Evolutionary conservation across 2,888 invertebrate species (phyloP), one percentile per base, ranked within the genome.

Genomic region (Allolobophora icterica): DNA sequence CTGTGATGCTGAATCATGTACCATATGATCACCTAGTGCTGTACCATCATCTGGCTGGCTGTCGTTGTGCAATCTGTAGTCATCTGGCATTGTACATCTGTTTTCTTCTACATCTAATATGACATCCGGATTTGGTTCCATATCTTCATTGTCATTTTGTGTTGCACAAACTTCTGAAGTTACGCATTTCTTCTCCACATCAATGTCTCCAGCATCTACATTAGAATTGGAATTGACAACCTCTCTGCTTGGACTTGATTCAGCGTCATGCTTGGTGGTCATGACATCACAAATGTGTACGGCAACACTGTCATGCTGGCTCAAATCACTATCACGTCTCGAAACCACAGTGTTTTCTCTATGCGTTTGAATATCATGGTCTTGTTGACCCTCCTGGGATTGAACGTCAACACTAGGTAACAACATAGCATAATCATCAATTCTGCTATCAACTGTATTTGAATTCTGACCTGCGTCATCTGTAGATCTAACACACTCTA

Each of bases 221-320:
- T 8, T 13, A n/a, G n/a, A 71, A 71, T n/a, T 11, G n/a, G 71
- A 71, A 71, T n/a, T n/a, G 8, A n/a, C 71, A 11, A n/a, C n/a
- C 71, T 71, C 71, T 71, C 71, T n/a, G 71, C 71, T 30, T 71
- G 71, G 71, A 71, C n/a, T 71, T 71, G n/a, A 71, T n/a, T 71
- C 71, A 8, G 30, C 71, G 11, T 71, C 71, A 71, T n/a, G 30
- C 11, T 71, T 71, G 8, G 71, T 71, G 71, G 71, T n/a, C 30
- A n/a, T 1, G 5, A 11, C 71, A 71, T 71, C 71, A 52, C 52
- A 52, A 21, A 4, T 4, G 24, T 24, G 24, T 6, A 52, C 1
- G n/a, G 71, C n/a, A 13, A 71, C 71, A n/a, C 71, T 71, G 71
- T 71, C n/a, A n/a, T 71, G 30, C 71, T 71, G 71, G 11, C n/a